These are phyloP conservation scores for Eptatretus burgeri DNA, from an alignment of 2,113 vertebrate genomes.

Conservation along the genomic window DNA sequence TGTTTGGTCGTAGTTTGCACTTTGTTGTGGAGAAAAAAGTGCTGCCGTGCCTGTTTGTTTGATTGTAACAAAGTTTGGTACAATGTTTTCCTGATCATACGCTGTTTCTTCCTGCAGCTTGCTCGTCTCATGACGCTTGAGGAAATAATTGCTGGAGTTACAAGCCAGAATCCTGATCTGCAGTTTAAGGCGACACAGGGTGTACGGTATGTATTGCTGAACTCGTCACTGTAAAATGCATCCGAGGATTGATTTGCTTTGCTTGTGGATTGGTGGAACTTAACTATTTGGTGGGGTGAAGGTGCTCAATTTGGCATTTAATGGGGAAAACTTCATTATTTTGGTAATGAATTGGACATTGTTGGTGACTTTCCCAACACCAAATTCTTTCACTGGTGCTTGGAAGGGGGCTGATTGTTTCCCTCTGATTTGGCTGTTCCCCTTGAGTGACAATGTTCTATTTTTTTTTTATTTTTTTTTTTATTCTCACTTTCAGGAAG, in stretches of 20 bases:
- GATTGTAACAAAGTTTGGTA: too few relatives aligned
- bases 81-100: too few relatives aligned
- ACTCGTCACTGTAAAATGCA: too few relatives aligned
- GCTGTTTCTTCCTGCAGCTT: conserved; percentile 14
- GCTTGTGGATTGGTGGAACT: too few relatives aligned
- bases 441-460: background rate
- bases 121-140: conserved; percentile 14
- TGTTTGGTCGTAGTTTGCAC: background rate
- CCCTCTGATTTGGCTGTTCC: background rate
- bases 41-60: conserved; percentile 10
- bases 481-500: conserved; percentile 19
- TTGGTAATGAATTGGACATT: too few relatives aligned
- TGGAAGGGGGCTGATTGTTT: background rate
- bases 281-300: too few relatives aligned
- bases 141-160: conserved; percentile 28
- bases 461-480: background rate
- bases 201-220: conserved; percentile 23
- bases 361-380: background rate
- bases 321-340: too few relatives aligned
- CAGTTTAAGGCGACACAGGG: conserved; percentile 34
- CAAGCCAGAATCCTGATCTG: conserved; percentile 15
- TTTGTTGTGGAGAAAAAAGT: accelerated
- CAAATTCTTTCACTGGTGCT: background rate
- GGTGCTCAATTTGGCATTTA: too few relatives aligned
- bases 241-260: too few relatives aligned